Evolutionary conservation across 2,888 invertebrate species (phyloP).

Genomic region (Odontomyia ornata): DNA sequence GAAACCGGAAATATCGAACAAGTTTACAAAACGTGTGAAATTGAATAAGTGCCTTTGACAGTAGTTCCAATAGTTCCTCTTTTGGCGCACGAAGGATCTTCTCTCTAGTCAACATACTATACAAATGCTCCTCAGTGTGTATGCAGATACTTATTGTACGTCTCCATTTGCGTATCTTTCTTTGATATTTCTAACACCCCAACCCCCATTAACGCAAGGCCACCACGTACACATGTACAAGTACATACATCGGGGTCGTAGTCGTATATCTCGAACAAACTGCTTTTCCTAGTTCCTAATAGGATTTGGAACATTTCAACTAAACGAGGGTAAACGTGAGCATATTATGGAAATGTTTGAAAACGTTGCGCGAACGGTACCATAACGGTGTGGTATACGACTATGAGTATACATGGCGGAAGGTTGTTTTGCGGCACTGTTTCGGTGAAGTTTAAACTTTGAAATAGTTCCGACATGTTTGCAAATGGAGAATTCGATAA

Average conservation of each 20-base stretch:
- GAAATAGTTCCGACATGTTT: slow-evolving; percentile 42
- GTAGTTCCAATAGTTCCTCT: slow-evolving; percentile 40
- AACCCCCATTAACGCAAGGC: no score
- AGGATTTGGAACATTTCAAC: slow-evolving; percentile 33
- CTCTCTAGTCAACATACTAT: background rate
- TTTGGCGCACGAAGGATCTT: background rate
- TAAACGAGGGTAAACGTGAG: slow-evolving; percentile 32
- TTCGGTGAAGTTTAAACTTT: slow-evolving; percentile 39
- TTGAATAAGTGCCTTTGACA: slow-evolving; percentile 45
- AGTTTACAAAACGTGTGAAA: slow-evolving; percentile 44
- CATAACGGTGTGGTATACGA: slow-evolving; percentile 3
- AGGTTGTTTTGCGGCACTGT: slow-evolving; percentile 32
- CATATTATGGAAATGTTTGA: slow-evolving; percentile 36
- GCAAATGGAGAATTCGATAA: slow-evolving; percentile 41
- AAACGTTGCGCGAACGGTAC: slow-evolving; percentile 3
- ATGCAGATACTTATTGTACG: background rate
- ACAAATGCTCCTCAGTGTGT: background rate
- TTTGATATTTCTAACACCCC: background rate
- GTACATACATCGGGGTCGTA: background rate
- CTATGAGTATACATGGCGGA: background rate
- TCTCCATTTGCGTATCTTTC: background rate
- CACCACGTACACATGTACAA: background rate
- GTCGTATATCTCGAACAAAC: no score
- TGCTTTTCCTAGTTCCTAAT: slow-evolving; percentile 24
- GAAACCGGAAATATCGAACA: slow-evolving; percentile 43